Evolutionary conservation across 2,797 vertebrate genomes (phyloP).

Genomic region (Novumbra hubbsi): DNA sequence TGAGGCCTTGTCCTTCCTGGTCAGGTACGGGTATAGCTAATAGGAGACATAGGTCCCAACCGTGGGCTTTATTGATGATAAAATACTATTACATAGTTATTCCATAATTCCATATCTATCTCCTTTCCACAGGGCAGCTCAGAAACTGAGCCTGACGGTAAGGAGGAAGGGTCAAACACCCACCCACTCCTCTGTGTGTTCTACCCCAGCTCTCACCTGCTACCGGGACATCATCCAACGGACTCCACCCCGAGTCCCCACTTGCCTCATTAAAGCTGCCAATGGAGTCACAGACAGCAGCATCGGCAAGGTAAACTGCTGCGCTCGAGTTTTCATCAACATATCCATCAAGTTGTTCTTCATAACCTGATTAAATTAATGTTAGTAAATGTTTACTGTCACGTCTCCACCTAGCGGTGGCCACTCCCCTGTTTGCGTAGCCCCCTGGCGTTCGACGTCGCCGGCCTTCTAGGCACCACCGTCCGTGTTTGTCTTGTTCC

Average conservation of each 20-base stretch:
- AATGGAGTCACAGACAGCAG: slow-evolving; percentile 88
- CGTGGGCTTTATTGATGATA: neutral
- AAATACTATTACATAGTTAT: too few relatives aligned
- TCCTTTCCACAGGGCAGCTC: slow-evolving; percentile 85
- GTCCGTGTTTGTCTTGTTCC: too few relatives aligned
- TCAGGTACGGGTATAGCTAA: slow-evolving; percentile 52
- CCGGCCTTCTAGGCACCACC: too few relatives aligned
- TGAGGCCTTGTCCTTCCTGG: slow-evolving; percentile 72
- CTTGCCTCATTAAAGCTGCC: slow-evolving; percentile 87
- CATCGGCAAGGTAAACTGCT: slow-evolving; percentile 87
- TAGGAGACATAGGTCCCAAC: neutral
- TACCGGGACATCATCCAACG: slow-evolving; percentile 90
- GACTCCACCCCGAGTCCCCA: slow-evolving; percentile 85
- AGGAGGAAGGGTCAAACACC: slow-evolving; percentile 89
- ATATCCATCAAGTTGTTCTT: neutral
- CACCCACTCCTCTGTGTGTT: slow-evolving; percentile 67
- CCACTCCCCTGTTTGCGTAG: too few relatives aligned
- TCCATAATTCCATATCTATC: neutral
- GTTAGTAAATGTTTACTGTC: neutral
- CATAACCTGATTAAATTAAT: neutral
- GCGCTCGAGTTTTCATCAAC: neutral
- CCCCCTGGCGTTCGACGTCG: too few relatives aligned
- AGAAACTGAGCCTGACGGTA: slow-evolving; percentile 92
- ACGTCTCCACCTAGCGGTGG: too few relatives aligned
- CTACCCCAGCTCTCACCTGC: slow-evolving; percentile 85